Conservation (phyloP, 37 sponge, comb jelly and placozoan genomes). For the Chondrilla cf. caribensis region DNA sequence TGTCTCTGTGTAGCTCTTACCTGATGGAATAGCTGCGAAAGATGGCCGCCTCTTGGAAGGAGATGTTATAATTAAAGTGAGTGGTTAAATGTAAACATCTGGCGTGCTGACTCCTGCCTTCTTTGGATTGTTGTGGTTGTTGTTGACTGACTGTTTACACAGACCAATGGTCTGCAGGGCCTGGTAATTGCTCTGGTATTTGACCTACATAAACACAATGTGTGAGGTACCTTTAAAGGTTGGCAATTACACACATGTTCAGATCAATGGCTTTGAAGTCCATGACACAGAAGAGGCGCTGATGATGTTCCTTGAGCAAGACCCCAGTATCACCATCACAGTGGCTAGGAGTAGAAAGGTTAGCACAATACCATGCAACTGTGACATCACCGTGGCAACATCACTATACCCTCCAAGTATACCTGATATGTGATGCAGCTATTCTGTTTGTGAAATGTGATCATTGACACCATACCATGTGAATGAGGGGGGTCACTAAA, state of each 20-base stretch:
- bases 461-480: too few relatives aligned
- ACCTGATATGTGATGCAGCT: too few relatives aligned
- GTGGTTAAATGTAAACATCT: not conserved
- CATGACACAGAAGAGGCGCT: slow-evolving; percentile 70
- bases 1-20: slow-evolving; percentile 36
- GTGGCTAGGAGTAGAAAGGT: slow-evolving; percentile 71
- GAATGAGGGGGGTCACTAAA: too few relatives aligned
- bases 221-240: not conserved
- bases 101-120: not conserved
- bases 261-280: slow-evolving; percentile 56
- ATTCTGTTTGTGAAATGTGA: too few relatives aligned
- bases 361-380: too few relatives aligned
- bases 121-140: slow-evolving; percentile 15
- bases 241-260: not conserved
- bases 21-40: slow-evolving; percentile 66
- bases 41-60: slow-evolving; percentile 67
- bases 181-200: not conserved
- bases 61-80: slow-evolving; percentile 69
- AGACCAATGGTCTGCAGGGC: not conserved
- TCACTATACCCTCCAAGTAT: too few relatives aligned
- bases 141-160: not conserved
- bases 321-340: slow-evolving; percentile 74
- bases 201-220: slow-evolving; percentile 6
- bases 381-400: not conserved
- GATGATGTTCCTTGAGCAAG: slow-evolving; percentile 76